Percentiles rank a stretch among this genome's conserved stretches.
Conservation (phyloP, 2,113 vertebrate species). For the Nanorana parkeri region DNA sequence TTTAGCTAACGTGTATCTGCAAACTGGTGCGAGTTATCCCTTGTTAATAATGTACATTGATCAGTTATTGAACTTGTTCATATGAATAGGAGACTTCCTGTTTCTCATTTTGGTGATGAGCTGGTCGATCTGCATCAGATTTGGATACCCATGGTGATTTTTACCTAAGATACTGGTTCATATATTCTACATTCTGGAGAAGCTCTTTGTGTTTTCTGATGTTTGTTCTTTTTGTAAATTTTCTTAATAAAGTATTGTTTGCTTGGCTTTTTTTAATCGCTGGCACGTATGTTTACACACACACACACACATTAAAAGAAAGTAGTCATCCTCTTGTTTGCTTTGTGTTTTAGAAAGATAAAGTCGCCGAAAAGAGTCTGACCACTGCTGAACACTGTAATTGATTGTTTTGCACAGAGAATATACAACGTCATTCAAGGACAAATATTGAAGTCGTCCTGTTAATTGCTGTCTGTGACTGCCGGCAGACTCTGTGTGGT, state of each 20-base stretch:
- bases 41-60: too few species aligned
- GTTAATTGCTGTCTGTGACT: constrained; percentile 33
- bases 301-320: not conserved
- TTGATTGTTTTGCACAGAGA: not conserved
- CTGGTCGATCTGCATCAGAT: too few species aligned
- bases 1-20: too few species aligned
- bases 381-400: not conserved
- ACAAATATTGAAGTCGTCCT: constrained; percentile 17
- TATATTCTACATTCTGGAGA: not conserved
- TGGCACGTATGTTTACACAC: not conserved
- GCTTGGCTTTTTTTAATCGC: not conserved
- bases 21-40: too few species aligned
- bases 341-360: constrained; percentile 25
- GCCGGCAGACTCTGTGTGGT: constrained; percentile 18
- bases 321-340: constrained; percentile 17
- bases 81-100: too few species aligned
- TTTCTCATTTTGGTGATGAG: too few species aligned
- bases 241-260: constrained; percentile 27
- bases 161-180: not conserved
- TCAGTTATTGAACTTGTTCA: too few species aligned
- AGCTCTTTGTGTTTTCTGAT: not conserved
- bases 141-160: not conserved
- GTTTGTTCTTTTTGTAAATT: constrained; percentile 1
- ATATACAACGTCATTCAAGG: constrained; percentile 2
- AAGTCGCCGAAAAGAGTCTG: constrained; percentile 9